These are phyloP conservation scores for Marisa cornuarietis DNA, from an alignment of 1,140 invertebrate genomes.

Conservation along the genomic window DNA sequence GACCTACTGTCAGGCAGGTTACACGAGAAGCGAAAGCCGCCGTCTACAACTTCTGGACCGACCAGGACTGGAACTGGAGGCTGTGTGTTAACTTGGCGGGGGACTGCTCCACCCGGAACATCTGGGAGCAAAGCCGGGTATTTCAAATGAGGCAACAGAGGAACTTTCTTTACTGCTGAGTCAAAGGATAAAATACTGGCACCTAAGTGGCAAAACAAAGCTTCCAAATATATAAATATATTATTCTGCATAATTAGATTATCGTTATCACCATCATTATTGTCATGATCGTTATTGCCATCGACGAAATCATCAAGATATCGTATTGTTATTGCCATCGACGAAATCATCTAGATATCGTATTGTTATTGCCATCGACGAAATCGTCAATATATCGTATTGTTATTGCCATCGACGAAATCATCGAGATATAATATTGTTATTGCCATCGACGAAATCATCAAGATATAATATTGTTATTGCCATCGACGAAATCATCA, in stretches of 20 bases:
- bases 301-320: no score
- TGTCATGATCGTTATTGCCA: no score
- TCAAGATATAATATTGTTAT: no score
- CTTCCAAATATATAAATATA: not conserved
- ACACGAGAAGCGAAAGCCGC: constrained; percentile 20
- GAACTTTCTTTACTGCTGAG: not conserved
- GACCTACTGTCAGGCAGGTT: not conserved
- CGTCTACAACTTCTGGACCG: constrained; percentile 22
- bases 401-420: no score
- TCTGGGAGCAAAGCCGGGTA: not conserved
- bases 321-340: no score
- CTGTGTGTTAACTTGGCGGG: not conserved
- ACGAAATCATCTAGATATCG: no score
- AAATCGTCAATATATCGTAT: no score
- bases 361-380: no score
- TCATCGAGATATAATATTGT: no score
- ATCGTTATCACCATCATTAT: not conserved
- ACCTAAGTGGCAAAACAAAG: not conserved
- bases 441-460: no score
- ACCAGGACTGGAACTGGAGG: not conserved
- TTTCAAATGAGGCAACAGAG: not conserved
- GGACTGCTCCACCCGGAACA: not conserved
- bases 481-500: no score
- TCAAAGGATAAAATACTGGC: not conserved
- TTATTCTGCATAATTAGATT: no score